phyloP scores from a whole-genome alignment of 2,113 vertebrate species.

The Anser cygnoides region DNA sequence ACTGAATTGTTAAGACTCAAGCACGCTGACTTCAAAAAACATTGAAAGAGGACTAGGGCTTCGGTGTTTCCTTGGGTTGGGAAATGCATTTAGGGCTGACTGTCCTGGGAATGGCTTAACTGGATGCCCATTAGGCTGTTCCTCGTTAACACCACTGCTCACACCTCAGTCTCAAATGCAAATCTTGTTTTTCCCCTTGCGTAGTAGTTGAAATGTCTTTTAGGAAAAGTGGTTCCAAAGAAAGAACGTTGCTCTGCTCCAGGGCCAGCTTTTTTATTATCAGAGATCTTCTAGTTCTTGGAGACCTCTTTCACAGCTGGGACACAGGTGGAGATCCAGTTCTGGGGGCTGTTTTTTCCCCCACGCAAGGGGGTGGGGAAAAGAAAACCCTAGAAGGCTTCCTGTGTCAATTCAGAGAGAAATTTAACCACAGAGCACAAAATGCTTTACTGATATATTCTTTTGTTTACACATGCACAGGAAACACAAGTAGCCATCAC shows the following conservation, averaged over 20 bases:
- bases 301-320: neutral
- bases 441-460: conserved; percentile 32
- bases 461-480: neutral
- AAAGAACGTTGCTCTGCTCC: neutral
- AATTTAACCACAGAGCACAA: conserved; percentile 1
- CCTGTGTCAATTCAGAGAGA: neutral
- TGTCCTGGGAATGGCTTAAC: neutral
- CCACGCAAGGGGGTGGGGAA: too few species aligned
- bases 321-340: neutral
- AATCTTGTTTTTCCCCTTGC: neutral
- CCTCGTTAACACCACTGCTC: neutral
- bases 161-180: neutral
- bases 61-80: neutral
- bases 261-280: neutral
- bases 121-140: neutral
- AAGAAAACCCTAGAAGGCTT: neutral
- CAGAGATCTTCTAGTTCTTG: neutral
- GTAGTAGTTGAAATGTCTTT: neutral
- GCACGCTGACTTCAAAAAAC: neutral
- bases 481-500: neutral
- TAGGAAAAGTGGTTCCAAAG: neutral
- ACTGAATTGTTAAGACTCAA: neutral
- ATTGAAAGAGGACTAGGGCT: neutral
- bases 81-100: neutral
- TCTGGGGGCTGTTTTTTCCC: neutral